Percentiles rank a stretch among this genome's conserved stretches.
These are phyloP conservation scores for Agrilus mali DNA, from an alignment of 2,888 invertebrate genomes.

Conservation along the genomic window DNA sequence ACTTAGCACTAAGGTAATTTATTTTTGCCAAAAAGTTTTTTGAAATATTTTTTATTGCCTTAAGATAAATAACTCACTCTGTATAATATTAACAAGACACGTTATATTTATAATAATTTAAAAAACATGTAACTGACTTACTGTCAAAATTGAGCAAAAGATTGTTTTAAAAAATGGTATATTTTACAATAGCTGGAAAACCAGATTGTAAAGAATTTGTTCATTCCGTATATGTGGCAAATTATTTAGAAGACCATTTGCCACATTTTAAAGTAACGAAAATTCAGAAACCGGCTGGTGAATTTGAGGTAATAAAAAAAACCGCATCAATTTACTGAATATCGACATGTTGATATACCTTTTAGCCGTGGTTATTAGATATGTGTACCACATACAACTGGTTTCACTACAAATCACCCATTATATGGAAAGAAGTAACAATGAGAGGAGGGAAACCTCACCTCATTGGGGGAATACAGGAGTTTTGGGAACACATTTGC, in stretches of 20 bases:
- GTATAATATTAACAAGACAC: too few relatives aligned
- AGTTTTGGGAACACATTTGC: slow-evolving; percentile 49
- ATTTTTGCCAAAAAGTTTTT: too few relatives aligned
- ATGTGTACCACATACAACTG: slow-evolving; percentile 41
- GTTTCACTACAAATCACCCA: slow-evolving; percentile 41
- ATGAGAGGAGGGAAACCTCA: slow-evolving; percentile 40
- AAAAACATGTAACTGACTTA: too few relatives aligned
- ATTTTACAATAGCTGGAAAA: slow-evolving; percentile 43
- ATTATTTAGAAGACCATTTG: slow-evolving; percentile 39
- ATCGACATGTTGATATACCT: too few relatives aligned
- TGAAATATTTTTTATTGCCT: too few relatives aligned
- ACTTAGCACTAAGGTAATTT: too few relatives aligned
- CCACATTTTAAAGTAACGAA: slow-evolving; percentile 42
- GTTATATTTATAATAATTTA: too few relatives aligned
- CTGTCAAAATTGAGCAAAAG: too few relatives aligned
- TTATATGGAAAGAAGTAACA: slow-evolving; percentile 49
- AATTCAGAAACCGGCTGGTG: slow-evolving; percentile 34
- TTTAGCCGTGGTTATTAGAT: slow-evolving; percentile 38
- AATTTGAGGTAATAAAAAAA: slow-evolving; percentile 38
- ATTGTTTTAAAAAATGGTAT: slow-evolving; percentile 21
- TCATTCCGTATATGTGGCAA: slow-evolving; percentile 41
- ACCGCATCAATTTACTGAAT: background rate
- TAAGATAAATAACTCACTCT: too few relatives aligned
- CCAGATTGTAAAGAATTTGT: slow-evolving; percentile 39
- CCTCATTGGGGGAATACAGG: slow-evolving; percentile 45